phyloP scores from a whole-genome alignment of 2,797 vertebrate species.

The Mormyrus proboscirostris region DNA sequence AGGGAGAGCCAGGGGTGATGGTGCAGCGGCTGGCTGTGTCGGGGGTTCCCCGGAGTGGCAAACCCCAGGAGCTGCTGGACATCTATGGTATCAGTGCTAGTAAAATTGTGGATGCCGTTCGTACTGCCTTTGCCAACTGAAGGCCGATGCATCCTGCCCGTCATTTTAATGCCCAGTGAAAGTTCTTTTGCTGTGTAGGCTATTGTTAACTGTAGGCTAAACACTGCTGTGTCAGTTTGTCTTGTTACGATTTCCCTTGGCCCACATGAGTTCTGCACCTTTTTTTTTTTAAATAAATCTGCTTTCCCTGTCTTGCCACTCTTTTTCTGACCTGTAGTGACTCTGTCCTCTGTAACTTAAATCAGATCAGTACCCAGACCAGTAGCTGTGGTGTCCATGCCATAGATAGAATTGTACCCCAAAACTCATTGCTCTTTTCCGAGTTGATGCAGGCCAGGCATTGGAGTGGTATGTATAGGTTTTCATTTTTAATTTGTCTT shows the following conservation, averaged over 20 bases:
- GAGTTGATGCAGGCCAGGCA: neutral
- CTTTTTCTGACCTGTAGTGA: neutral
- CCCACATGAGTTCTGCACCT: neutral
- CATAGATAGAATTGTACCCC: neutral
- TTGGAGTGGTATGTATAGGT: neutral
- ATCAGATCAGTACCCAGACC: neutral
- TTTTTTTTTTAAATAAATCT: neutral
- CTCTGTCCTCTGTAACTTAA: neutral
- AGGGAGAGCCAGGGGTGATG: conserved; percentile 58
- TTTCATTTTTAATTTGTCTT: neutral
- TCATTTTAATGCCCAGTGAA: neutral
- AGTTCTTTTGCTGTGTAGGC: neutral
- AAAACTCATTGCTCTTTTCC: neutral
- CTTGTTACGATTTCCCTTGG: neutral
- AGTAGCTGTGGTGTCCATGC: neutral
- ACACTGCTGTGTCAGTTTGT: neutral
- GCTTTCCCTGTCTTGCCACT: neutral
- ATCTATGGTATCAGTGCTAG: conserved; percentile 66
- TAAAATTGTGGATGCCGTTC: conserved; percentile 60
- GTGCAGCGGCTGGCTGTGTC: conserved; percentile 66
- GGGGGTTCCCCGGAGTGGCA: conserved; percentile 63
- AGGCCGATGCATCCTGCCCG: neutral
- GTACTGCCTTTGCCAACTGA: conserved; percentile 28
- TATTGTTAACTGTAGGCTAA: neutral
- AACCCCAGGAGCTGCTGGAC: conserved; percentile 62